Base-by-base conservation (phyloP, 1,140 invertebrate species). In the Atta texana region DNA sequence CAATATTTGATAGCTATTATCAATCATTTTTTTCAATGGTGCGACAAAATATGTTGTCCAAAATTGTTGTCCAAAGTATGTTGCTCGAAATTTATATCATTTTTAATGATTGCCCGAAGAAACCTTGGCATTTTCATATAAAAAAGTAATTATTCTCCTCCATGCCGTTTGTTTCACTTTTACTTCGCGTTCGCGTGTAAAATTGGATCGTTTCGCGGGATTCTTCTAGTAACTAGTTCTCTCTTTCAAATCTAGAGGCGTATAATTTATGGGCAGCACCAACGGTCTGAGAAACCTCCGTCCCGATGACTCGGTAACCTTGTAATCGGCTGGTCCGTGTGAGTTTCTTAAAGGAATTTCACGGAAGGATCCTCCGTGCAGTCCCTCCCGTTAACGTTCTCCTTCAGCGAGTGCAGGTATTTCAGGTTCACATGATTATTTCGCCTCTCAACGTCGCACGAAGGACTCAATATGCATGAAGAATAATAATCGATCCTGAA, bases 231-330 rank as follows among this genome's bases (percentile, higher is more conserved):
- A 51, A 51, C 49, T 51, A 51, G 49, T 71, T 59, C 8, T 61
- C 61, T 85, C 21, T 72, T 8, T 66, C 64, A 6, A 12, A 51
- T 14, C 24, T 16, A 76, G 55, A 34, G 21, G 39, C 49, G 71
- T 78, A 31, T 69, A 76, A 85, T 85, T 88, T 80, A 57, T 80
- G 57, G 21, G n/a, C n/a, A 59, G 18, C n/a, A 34, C 68, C 53
- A 88, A 64, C n/a, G 31, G 51, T 39, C 44, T 88, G 81, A 61
- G 59, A 88, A 88, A 86, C 59, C 66, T 57, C 44, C 59, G 78
- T 87, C 71, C 71, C 44, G 72, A 84, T 87, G 78, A 87, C 72
- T 87, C 21, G 51, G 75, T 87, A 87, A 82, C 85, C 85, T 88
- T 84, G 77, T 69, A 76, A 88, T 82, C 34, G 55, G 66, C 63